phyloP scores from a whole-genome alignment of 2,113 vertebrate species.

The Pterocles orientalis region DNA sequence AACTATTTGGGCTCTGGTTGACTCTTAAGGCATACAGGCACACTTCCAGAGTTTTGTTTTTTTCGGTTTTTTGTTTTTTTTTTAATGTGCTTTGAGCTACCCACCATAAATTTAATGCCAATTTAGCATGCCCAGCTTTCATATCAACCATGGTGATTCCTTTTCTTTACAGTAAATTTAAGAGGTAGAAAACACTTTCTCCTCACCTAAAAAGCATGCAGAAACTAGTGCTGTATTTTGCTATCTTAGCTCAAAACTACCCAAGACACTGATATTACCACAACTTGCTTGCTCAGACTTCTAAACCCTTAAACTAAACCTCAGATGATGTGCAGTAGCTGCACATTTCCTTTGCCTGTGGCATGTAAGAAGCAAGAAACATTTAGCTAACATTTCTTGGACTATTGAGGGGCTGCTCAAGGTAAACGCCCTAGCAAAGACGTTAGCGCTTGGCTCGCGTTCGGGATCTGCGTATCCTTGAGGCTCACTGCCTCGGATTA shows the following conservation, averaged over 20 bases:
- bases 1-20: not conserved
- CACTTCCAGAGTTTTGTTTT: not conserved
- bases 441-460: not conserved
- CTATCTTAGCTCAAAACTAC: not conserved
- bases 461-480: slow-evolving; percentile 7
- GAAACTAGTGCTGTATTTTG: not conserved
- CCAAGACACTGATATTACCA: not conserved
- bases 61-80: not conserved
- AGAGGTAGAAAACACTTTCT: slow-evolving; percentile 34
- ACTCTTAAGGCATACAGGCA: not conserved
- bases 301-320: slow-evolving; percentile 12
- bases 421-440: slow-evolving; percentile 17
- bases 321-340: not conserved
- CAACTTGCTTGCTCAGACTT: not conserved
- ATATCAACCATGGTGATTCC: not conserved
- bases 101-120: not conserved
- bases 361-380: not conserved
- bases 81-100: not conserved
- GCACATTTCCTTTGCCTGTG: not conserved
- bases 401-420: slow-evolving; percentile 13
- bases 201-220: slow-evolving; percentile 50
- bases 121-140: slow-evolving; percentile 20
- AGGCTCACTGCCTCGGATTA: not conserved
- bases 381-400: slow-evolving; percentile 1
- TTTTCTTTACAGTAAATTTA: slow-evolving; percentile 33